Evolutionary conservation across 1,140 invertebrate genomes (phyloP).

Genomic region (Eulimnadia texana): DNA sequence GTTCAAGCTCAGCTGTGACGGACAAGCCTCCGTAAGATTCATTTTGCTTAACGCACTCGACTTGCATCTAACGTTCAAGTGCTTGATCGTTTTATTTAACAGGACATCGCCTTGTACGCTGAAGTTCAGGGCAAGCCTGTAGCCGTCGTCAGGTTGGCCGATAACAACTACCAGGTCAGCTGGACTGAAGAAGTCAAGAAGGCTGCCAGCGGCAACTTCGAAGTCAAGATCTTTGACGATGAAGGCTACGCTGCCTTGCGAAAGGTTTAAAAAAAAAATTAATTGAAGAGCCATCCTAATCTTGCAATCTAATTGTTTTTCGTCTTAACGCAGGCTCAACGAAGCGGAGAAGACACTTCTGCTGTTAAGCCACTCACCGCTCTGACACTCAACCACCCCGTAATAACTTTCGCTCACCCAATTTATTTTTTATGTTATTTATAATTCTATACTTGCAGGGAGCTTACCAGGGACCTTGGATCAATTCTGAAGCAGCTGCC

Average conservation of each 20-base stretch:
- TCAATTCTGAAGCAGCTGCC: slow-evolving; percentile 82
- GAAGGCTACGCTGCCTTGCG: slow-evolving; percentile 71
- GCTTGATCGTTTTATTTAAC: slow-evolving; percentile 18
- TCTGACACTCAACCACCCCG: slow-evolving; percentile 58
- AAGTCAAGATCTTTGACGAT: slow-evolving; percentile 74
- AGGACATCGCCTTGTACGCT: slow-evolving; percentile 58
- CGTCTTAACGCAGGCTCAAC: slow-evolving; percentile 30
- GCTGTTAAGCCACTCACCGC: slow-evolving; percentile 55
- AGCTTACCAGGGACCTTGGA: slow-evolving; percentile 76
- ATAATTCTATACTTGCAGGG: slow-evolving; percentile 35
- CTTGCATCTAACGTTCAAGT: neutral
- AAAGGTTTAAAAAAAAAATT: slow-evolving; percentile 43
- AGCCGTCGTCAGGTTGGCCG: slow-evolving; percentile 54
- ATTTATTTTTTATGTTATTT: neutral
- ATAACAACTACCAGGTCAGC: slow-evolving; percentile 68
- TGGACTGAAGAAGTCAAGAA: slow-evolving; percentile 77
- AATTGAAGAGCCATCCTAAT: too few species aligned
- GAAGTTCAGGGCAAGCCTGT: slow-evolving; percentile 67
- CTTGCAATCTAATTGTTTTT: slow-evolving; percentile 3
- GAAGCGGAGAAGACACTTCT: slow-evolving; percentile 33
- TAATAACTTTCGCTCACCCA: slow-evolving; percentile 23
- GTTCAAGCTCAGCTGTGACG: slow-evolving; percentile 35
- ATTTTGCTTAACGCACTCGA: slow-evolving; percentile 35
- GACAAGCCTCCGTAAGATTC: slow-evolving; percentile 25
- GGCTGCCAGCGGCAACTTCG: slow-evolving; percentile 58